Conservation (phyloP, 2,888 invertebrate species). For the Nysson spinosus region DNA sequence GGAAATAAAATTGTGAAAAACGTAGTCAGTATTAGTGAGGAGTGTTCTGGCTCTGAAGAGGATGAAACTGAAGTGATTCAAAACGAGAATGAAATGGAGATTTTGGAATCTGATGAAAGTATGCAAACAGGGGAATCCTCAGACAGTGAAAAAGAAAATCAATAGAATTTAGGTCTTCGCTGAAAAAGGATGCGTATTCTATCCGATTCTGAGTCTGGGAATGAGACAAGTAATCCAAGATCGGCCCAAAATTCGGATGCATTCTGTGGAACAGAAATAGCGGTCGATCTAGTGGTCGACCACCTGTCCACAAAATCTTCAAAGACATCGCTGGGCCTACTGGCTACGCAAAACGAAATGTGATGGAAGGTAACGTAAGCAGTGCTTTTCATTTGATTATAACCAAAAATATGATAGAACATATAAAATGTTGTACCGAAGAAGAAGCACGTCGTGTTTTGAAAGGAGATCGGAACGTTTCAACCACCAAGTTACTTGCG, state of each 20-base stretch:
- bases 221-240: slow-evolving; percentile 19
- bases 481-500: slow-evolving; percentile 7
- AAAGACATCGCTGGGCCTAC: slow-evolving; percentile 14
- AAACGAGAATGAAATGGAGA: too few relatives aligned
- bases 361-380: slow-evolving; percentile 20
- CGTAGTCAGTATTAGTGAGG: too few relatives aligned
- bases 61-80: too few relatives aligned
- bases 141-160: too few relatives aligned
- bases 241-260: too few relatives aligned
- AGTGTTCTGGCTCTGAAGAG: too few relatives aligned
- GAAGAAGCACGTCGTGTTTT: slow-evolving; percentile 24
- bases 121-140: too few relatives aligned
- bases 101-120: too few relatives aligned
- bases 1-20: too few relatives aligned
- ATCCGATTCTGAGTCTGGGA: slow-evolving; percentile 17
- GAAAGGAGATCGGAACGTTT: slow-evolving; percentile 8
- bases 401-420: slow-evolving; percentile 16
- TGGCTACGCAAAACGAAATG: slow-evolving; percentile 17
- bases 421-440: slow-evolving; percentile 27
- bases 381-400: slow-evolving; percentile 28
- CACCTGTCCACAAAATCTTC: slow-evolving; percentile 7
- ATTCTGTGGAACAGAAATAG: slow-evolving; percentile 13
- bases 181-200: too few relatives aligned
- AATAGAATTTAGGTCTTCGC: too few relatives aligned
- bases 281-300: slow-evolving; percentile 9